Percentiles rank a stretch among this genome's conserved stretches.
These are phyloP conservation scores for Eucriotettix oculatus DNA, from an alignment of 2,888 invertebrate species.

Conservation along the genomic window DNA sequence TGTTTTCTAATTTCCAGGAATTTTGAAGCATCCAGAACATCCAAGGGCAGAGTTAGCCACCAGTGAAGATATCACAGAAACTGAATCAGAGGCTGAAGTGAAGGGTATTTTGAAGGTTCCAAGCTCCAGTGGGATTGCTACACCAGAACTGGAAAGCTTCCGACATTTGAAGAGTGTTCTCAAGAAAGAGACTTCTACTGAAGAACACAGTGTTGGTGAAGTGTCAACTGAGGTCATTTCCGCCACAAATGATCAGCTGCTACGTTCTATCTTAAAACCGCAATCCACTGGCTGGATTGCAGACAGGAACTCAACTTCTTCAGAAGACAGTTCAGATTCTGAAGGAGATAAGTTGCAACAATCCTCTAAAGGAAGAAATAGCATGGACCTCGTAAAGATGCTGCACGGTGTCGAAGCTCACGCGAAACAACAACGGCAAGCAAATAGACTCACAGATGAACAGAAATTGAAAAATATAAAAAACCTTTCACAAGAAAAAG, in stretches of 20 bases:
- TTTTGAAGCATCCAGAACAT: constrained; percentile 5
- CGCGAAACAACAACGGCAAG: constrained; percentile 4
- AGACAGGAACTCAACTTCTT: constrained; percentile 4
- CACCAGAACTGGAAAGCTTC: constrained; percentile 9
- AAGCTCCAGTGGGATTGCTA: constrained; percentile 10
- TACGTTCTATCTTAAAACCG: constrained; percentile 12
- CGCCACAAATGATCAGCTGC: constrained; percentile 2
- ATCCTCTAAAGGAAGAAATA: neutral
- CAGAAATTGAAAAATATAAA: constrained; percentile 5
- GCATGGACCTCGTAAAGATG: constrained; percentile 7
- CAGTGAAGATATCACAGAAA: neutral
- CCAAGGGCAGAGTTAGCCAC: neutral
- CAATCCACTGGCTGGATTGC: constrained; percentile 8
- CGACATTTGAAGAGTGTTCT: constrained; percentile 12
- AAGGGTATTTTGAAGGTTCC: constrained; percentile 32
- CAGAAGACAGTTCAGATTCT: neutral
- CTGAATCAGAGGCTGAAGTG: constrained; percentile 22
- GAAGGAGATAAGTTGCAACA: neutral
- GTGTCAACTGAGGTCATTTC: neutral
- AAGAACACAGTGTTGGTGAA: neutral
- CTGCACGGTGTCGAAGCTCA: constrained; percentile 7
- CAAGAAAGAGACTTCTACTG: constrained; percentile 12
- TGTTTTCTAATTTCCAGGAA: constrained; percentile 2
- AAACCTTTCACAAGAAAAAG: constrained; percentile 6
- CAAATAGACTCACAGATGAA: neutral